Conservation (phyloP, 2,797 vertebrate genomes). For the Gobio occitaniae region DNA sequence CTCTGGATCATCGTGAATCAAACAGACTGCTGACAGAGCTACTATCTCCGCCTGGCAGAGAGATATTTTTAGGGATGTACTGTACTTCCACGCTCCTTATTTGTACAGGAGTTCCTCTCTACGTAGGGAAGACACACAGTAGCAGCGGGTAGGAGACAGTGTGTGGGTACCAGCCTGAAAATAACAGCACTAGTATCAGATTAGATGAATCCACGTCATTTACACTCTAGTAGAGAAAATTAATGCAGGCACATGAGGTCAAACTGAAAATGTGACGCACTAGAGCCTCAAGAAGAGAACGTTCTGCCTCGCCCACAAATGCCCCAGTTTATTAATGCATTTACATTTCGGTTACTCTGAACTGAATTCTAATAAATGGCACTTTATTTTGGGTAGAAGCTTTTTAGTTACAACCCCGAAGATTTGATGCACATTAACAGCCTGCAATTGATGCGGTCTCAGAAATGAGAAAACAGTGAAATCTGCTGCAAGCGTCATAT, state of each 20-base stretch:
- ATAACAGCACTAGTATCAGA: constrained; percentile 42
- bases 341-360: background rate
- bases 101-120: constrained; percentile 62
- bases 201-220: constrained; percentile 32
- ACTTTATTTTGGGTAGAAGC: background rate
- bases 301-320: background rate
- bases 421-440: background rate
- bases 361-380: background rate
- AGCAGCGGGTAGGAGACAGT: constrained; percentile 61
- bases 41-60: constrained; percentile 64
- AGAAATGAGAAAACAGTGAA: background rate
- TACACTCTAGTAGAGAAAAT: background rate
- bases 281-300: background rate
- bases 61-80: constrained; percentile 72
- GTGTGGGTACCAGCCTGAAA: constrained; percentile 65
- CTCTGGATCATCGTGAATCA: constrained; percentile 66
- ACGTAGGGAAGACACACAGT: constrained; percentile 56
- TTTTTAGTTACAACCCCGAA: background rate
- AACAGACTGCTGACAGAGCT: constrained; percentile 66
- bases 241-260: constrained; percentile 20
- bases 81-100: constrained; percentile 74
- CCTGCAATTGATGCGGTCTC: background rate
- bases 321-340: background rate
- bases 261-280: constrained; percentile 9
- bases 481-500: background rate